A percentile compares a stretch with the other conserved stretches of the same genome.
Conservation (phyloP, 2,797 vertebrate species). For the Aselliscus stoliczkanus region DNA sequence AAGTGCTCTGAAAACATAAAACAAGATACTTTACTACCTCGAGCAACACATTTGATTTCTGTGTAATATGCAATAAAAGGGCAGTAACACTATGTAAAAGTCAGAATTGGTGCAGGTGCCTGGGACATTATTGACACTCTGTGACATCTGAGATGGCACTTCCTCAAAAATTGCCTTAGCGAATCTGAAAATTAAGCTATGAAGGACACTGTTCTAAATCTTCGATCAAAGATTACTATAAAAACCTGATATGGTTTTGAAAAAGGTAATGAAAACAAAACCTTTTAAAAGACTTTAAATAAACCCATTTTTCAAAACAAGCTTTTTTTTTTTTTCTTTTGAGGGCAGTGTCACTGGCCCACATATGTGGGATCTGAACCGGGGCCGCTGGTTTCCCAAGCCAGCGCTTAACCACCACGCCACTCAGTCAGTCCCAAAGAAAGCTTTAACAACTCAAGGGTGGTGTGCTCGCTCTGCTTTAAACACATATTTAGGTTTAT, state of each 20-base stretch:
- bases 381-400: too few relatives aligned
- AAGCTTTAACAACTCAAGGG: slow-evolving; percentile 8
- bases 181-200: slow-evolving; percentile 18
- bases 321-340: too few relatives aligned
- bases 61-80: not conserved
- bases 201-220: not conserved
- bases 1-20: not conserved
- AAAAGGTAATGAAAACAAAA: slow-evolving; percentile 52
- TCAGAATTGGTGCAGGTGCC: not conserved
- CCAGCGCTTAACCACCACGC: too few relatives aligned
- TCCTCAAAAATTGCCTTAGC: not conserved
- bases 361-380: too few relatives aligned
- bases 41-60: not conserved
- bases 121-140: not conserved
- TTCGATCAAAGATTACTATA: not conserved
- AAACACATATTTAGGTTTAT: slow-evolving; percentile 43
- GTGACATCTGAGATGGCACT: not conserved
- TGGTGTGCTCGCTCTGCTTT: slow-evolving; percentile 20
- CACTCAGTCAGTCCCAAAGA: too few relatives aligned
- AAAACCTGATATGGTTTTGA: not conserved
- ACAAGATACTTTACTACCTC: not conserved
- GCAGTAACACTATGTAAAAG: not conserved
- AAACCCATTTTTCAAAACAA: not conserved
- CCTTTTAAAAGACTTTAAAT: slow-evolving; percentile 16
- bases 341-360: too few relatives aligned